Base-by-base conservation (phyloP, 2,113 vertebrate species). In the Hemichromis elongatus region DNA sequence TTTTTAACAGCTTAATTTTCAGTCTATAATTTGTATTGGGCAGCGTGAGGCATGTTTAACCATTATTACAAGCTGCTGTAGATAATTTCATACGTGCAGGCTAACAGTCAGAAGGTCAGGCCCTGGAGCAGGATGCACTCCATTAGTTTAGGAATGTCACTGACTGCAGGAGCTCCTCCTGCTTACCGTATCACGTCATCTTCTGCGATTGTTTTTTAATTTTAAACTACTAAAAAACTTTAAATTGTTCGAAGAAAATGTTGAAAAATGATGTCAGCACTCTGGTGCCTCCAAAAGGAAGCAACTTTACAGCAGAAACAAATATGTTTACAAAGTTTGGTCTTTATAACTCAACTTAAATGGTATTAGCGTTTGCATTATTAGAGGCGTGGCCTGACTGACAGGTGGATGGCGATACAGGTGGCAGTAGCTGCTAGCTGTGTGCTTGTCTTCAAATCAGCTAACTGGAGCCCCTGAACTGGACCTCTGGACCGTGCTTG, bases 1-100 rank as follows among this genome's bases (percentile, higher is more conserved):
- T 2, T 28, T 14, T 52, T n/a, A 28, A 37, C 18, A 1, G 33
- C 7, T 9, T 50, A 7, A 26, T 50, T 4, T 57, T 37, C 14
- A 12, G 40, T 16, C 80, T 21, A 18, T 26, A 6, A 18, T 68
- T 66, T 68, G 21, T 5, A 5, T 16, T 40, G 14, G n/a, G 13
- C 12, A 19, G 18, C 1, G 52, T 18, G 28, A 28, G 47, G 50
- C 21, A 5, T 6, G 47, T 55, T 68, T 40, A 42, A 0, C 2
- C 24, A 6, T 81, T 28, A 68, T 52, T 52, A 66, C 7, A 53
- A 81, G 19, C 28, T 63, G 79, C 56, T 81, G 79, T 47, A 1
- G 57, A 57, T 79, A 5, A 42, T 30, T 59, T 42, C 28, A 16
- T 11, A 19, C 2, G 9, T 56, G 77, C 21, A 79, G 9, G 11